Conservation (phyloP, 2,113 vertebrate species). For the Chaenogobius annularis region DNA sequence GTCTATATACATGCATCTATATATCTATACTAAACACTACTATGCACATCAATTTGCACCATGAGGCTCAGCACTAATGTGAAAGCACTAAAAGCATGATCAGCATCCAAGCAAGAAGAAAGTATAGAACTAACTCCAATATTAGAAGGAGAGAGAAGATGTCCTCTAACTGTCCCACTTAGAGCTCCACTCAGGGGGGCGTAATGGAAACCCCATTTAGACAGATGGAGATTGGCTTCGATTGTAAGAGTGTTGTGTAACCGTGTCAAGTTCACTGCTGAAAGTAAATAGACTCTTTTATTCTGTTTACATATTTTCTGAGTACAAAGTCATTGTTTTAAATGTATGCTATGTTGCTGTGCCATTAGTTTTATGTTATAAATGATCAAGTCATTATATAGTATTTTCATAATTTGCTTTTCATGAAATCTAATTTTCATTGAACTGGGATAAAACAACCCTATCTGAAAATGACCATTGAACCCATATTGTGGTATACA, state of each 20-base stretch:
- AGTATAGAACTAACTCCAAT: not conserved
- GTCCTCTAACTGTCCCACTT: slow-evolving; percentile 73
- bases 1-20: not conserved
- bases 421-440: not conserved
- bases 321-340: not conserved
- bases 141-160: slow-evolving; percentile 38
- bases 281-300: not conserved
- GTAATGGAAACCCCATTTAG: slow-evolving; percentile 57
- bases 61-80: not conserved
- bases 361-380: not conserved
- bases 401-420: no score
- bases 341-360: not conserved
- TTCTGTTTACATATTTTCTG: not conserved
- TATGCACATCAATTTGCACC: slow-evolving; percentile 16
- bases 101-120: slow-evolving; percentile 1
- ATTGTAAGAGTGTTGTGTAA: slow-evolving; percentile 31
- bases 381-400: not conserved
- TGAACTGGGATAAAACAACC: not conserved
- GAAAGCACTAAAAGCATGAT: slow-evolving; percentile 4
- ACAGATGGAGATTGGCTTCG: slow-evolving; percentile 33
- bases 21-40: not conserved
- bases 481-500: not conserved
- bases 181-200: slow-evolving; percentile 61
- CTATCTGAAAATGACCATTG: not conserved
- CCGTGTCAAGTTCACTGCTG: not conserved